Conservation (phyloP, 2,113 vertebrate genomes). For the Mus pahari region DNA sequence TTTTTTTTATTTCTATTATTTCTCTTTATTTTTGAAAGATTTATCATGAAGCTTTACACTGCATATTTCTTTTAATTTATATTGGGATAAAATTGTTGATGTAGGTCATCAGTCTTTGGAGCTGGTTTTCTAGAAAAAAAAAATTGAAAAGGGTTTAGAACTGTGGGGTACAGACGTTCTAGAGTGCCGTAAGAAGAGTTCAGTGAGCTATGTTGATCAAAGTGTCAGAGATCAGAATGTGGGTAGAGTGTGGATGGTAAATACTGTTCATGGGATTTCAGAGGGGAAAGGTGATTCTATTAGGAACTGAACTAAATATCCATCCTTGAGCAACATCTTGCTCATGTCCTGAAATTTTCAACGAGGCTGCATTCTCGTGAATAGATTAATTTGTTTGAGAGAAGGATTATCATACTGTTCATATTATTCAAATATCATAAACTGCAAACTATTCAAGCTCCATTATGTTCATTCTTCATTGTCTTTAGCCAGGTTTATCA, state of each 20-base stretch:
- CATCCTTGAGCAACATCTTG: not conserved
- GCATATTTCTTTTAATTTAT: not conserved
- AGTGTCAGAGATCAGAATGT: not conserved
- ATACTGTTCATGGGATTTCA: not conserved
- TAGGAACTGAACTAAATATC: not conserved
- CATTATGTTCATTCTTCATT: not conserved
- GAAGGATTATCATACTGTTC: no score
- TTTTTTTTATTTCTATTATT: not conserved
- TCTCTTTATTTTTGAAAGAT: not conserved
- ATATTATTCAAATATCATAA: no score
- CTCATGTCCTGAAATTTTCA: not conserved
- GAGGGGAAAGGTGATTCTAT: not conserved
- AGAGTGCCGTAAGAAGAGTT: not conserved
- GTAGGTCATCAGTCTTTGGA: not conserved
- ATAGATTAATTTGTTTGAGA: not conserved
- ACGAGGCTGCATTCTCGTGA: not conserved
- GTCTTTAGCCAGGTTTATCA: not conserved
- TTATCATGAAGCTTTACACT: not conserved
- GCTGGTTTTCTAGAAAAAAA: not conserved
- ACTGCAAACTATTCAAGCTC: not conserved
- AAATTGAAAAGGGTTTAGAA: not conserved
- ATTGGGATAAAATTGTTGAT: not conserved
- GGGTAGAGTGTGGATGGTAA: not conserved
- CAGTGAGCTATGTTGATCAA: not conserved
- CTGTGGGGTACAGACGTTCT: not conserved